Evolutionary conservation across 2,797 vertebrate genomes (phyloP).

Genomic region (Okamejei kenojei): DNA sequence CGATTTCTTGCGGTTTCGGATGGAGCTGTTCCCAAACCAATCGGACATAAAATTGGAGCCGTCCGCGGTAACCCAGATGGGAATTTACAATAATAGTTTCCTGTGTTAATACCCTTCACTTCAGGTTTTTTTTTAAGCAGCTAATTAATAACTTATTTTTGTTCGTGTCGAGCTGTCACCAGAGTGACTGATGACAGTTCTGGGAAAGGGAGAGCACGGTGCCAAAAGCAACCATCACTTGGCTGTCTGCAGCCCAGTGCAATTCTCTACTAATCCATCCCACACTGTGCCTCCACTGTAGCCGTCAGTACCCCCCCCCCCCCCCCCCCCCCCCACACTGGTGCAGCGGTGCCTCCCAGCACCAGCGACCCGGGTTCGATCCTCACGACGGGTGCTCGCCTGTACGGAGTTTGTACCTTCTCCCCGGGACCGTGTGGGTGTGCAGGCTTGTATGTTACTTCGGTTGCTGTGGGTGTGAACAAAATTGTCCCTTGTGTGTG

Average conservation of each 20-base stretch:
- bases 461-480: no score
- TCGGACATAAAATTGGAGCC: not conserved
- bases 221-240: not conserved
- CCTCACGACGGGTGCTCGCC: no score
- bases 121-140: not conserved
- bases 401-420: no score
- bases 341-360: no score
- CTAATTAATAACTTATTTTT: conserved; percentile 22
- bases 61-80: not conserved
- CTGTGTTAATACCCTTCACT: conserved; percentile 8
- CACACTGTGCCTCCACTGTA: not conserved
- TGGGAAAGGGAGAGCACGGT: not conserved
- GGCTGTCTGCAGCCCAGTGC: not conserved
- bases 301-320: not conserved
- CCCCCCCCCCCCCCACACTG: no score
- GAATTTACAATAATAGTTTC: conserved; percentile 16
- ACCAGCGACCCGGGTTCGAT: no score
- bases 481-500: no score
- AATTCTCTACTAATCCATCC: not conserved
- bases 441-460: no score
- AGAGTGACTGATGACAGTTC: conserved; percentile 1
- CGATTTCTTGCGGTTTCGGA: no score
- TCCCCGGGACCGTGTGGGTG: no score
- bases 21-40: no score
- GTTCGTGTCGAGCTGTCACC: not conserved